Evolutionary conservation across 2,888 invertebrate genomes (phyloP).

Genomic region (Cyaniris semiargus): DNA sequence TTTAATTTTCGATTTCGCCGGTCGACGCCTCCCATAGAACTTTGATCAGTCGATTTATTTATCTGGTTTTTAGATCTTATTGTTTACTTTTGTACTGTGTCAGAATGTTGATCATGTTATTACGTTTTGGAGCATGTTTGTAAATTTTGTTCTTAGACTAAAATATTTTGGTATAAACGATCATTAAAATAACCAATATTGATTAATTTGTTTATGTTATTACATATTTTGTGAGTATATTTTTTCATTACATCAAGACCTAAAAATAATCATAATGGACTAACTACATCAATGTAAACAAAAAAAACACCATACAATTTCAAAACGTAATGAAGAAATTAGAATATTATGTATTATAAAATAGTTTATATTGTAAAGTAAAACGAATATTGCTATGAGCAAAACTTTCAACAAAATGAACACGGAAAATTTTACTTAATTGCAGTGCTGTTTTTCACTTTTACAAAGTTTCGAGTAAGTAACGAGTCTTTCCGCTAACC

Average conservation of each 20-base stretch:
- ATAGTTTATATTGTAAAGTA: too few species aligned
- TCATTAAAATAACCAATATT: not conserved
- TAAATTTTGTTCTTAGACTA: constrained; percentile 4
- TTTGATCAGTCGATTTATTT: not conserved
- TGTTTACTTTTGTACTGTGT: constrained; percentile 16
- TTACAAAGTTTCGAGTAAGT: not conserved
- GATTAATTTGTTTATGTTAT: not conserved
- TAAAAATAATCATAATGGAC: not conserved
- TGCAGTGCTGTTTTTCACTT: not conserved
- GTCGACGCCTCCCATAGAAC: not conserved
- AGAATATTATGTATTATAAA: too few species aligned
- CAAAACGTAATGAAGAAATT: too few species aligned
- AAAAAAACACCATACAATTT: not conserved
- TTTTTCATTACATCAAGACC: not conserved
- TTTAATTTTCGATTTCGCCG: not conserved
- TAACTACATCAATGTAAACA: not conserved
- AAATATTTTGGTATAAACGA: not conserved
- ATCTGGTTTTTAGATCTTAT: constrained; percentile 6
- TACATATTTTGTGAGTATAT: not conserved
- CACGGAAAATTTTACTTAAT: not conserved
- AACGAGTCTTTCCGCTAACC: not conserved
- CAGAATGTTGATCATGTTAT: constrained; percentile 17
- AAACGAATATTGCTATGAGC: not conserved
- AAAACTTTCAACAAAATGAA: not conserved
- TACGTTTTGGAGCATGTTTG: constrained; percentile 28